Evolutionary conservation across 2,888 invertebrate genomes (phyloP), one percentile per base, ranked within the genome.

Genomic region (Gasteruption jaculator): DNA sequence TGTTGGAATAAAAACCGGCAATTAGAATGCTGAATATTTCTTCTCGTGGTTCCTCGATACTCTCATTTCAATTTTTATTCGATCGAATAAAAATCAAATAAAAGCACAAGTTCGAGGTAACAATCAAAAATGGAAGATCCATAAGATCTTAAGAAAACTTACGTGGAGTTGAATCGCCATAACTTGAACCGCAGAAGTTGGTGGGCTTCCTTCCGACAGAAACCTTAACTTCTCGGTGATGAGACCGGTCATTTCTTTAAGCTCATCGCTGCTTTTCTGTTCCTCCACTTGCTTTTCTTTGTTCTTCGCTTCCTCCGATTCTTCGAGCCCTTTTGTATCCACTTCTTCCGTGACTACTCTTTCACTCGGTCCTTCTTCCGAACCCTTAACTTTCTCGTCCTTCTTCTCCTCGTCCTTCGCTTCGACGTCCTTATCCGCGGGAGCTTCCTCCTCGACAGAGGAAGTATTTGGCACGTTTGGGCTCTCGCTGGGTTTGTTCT

Each of bases 111-210:
- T 5, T 36, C 19, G 26, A 8, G 16, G 4, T 14, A n/a, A n/a
- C n/a, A n/a, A n/a, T n/a, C n/a, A n/a, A n/a, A n/a, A 24, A 18
- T 16, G 26, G 18, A 24, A 25, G 18, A 35, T 30, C 10, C 18
- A 16, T 12, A 10, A 11, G 20, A n/a, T 35, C 10, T 20, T 38
- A 30, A 24, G 32, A 18, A 32, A 33, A 55, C 58, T 59, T 57
- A 80, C 81, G 68, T 81, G 77, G 50, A 80, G 70, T 67, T 81
- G 80, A 53, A 81, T 78, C 29, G 75, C 68, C 75, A 81, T 78
- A 19, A 74, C 63, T 71, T 80, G 80, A 27, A 80, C 78, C 4
- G 80, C 74, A 29, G 78, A 75, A 12, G 77, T 73, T 16, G 71
- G 63, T 8, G 73, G 73, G 50, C 75, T 74, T 4, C 77, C 79